Evolutionary conservation across 2,113 vertebrate genomes (phyloP).

Genomic region (Macrotis lagotis): DNA sequence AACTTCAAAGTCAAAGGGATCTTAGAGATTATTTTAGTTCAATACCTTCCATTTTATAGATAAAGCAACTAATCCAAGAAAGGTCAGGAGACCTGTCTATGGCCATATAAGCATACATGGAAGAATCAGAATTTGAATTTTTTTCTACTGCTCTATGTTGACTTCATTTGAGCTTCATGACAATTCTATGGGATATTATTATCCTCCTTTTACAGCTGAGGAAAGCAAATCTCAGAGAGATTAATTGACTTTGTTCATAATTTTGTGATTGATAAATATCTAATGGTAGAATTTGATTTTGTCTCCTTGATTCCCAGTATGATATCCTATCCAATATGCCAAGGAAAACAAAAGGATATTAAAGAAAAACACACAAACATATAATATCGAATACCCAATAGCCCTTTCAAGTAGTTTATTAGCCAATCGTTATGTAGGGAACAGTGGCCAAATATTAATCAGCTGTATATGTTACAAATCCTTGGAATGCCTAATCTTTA

Average conservation of each 20-base stretch:
- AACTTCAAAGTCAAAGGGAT: background rate
- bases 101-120: too few species aligned
- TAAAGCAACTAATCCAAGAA: background rate
- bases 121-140: too few species aligned
- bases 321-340: background rate
- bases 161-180: background rate
- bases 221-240: background rate
- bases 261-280: background rate
- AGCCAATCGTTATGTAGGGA: background rate
- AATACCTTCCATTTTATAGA: background rate
- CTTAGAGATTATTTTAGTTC: background rate
- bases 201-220: background rate
- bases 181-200: background rate
- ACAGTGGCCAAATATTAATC: background rate
- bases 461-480: constrained; percentile 19
- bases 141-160: too few species aligned
- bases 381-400: background rate
- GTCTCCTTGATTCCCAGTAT: background rate
- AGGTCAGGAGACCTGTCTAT: background rate
- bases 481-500: constrained; percentile 53
- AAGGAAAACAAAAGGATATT: background rate
- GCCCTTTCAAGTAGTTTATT: background rate
- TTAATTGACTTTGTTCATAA: background rate
- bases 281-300: background rate
- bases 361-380: background rate